Conservation (phyloP, 2,888 invertebrate genomes). For the Timandra comae region DNA sequence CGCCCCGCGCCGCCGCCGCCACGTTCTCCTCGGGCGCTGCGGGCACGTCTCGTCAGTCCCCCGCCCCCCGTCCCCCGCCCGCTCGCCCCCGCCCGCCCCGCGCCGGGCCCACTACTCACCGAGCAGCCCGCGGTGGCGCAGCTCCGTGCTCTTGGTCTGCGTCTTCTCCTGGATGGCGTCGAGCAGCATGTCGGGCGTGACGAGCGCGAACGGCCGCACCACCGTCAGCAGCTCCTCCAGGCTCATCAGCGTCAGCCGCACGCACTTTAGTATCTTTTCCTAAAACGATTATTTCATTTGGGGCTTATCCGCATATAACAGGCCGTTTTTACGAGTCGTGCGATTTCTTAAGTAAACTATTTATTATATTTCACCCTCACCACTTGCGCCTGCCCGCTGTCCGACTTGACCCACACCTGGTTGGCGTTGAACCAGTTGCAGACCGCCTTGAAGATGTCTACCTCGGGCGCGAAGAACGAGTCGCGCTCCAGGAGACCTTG, state of each 20-base stretch:
- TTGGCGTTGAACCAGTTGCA: constrained; percentile 91
- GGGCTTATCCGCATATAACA: no score
- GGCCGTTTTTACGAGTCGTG: no score
- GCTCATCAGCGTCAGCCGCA: constrained; percentile 91
- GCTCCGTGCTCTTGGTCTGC: constrained; percentile 84
- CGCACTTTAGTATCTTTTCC: constrained; percentile 78
- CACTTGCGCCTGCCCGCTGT: constrained; percentile 77
- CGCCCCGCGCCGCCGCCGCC: constrained; percentile 86
- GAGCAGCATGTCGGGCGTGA: constrained; percentile 92
- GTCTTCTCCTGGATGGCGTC: constrained; percentile 95
- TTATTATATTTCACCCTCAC: no score
- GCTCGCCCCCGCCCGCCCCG: no score
- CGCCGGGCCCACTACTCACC: constrained; percentile 66
- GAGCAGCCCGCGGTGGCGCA: constrained; percentile 90
- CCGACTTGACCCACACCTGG: constrained; percentile 79
- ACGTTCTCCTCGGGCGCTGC: constrained; percentile 94
- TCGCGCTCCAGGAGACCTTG: constrained; percentile 91
- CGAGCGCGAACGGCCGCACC: constrained; percentile 90
- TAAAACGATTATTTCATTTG: constrained; percentile 18
- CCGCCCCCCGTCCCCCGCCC: no score
- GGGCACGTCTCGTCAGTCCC: background rate
- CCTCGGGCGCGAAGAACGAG: constrained; percentile 97
- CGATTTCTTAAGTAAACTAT: no score
- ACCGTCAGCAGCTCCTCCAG: constrained; percentile 90
- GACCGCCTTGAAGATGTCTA: constrained; percentile 95